phyloP scores from a whole-genome alignment of 2,113 vertebrate species.

The Eptesicus fuscus region DNA sequence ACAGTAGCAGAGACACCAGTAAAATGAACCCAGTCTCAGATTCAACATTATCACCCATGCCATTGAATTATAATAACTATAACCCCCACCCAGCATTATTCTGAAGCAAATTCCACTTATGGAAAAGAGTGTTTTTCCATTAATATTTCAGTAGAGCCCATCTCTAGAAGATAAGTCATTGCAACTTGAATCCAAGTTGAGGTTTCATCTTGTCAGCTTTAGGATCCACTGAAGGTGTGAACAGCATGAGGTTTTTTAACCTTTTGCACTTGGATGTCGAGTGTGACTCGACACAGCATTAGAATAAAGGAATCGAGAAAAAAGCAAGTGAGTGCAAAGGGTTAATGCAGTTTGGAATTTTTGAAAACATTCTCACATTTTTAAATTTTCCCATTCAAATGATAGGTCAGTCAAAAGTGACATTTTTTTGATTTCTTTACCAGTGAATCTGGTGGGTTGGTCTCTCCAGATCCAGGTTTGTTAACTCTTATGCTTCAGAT shows the following conservation, averaged over 20 bases:
- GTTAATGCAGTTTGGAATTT: neutral
- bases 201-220: neutral
- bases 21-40: neutral
- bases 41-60: neutral
- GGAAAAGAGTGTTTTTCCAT: neutral
- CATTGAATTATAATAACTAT: neutral
- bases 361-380: neutral
- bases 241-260: neutral
- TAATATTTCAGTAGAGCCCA: neutral
- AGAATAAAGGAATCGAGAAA: too few species aligned
- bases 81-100: neutral
- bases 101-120: neutral
- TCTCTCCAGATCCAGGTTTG: neutral
- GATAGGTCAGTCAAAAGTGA: neutral
- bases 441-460: neutral
- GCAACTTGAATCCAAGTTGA: neutral
- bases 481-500: neutral
- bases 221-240: neutral
- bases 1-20: neutral
- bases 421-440: neutral
- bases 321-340: too few species aligned
- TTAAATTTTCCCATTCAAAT: neutral
- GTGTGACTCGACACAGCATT: too few species aligned
- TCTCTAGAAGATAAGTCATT: neutral
- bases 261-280: too few species aligned